These are phyloP conservation scores for Flexamia atlantica DNA, from an alignment of 2,888 invertebrate species.

Conservation along the genomic window DNA sequence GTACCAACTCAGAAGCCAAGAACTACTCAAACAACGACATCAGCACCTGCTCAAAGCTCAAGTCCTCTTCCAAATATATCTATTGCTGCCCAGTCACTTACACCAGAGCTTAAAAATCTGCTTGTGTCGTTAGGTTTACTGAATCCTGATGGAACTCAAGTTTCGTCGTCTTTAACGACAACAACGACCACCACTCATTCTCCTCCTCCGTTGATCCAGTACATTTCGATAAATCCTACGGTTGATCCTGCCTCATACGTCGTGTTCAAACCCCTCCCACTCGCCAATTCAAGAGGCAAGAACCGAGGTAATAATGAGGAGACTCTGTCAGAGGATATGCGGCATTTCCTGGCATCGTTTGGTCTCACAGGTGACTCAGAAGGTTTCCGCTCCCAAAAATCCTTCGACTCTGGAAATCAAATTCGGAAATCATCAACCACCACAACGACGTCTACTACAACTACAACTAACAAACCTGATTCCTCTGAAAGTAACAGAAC, in stretches of 20 bases:
- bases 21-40: slow-evolving; percentile 28
- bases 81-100: slow-evolving; percentile 69
- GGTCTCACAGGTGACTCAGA: slow-evolving; percentile 72
- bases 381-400: slow-evolving; percentile 30
- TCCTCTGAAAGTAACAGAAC: slow-evolving; percentile 56
- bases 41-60: slow-evolving; percentile 39
- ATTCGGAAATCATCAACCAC: slow-evolving; percentile 1
- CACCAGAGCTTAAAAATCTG: slow-evolving; percentile 73
- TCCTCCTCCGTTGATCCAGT: slow-evolving; percentile 50
- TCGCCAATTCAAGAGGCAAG: slow-evolving; percentile 44
- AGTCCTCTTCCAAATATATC: slow-evolving; percentile 65
- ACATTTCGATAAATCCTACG: slow-evolving; percentile 68
- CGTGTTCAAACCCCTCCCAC: slow-evolving; percentile 75
- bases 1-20: slow-evolving; percentile 50
- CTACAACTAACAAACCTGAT: slow-evolving; percentile 21
- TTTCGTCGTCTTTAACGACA: neutral
- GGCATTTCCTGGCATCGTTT: slow-evolving; percentile 75
- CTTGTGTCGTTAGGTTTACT: slow-evolving; percentile 75
- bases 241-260: slow-evolving; percentile 73
- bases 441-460: slow-evolving; percentile 30
- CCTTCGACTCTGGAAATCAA: slow-evolving; percentile 12
- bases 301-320: slow-evolving; percentile 69
- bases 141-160: slow-evolving; percentile 60
- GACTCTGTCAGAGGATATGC: slow-evolving; percentile 73
- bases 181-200: slow-evolving; percentile 44